phyloP scores from a whole-genome alignment of 2,888 invertebrate species.

The Steinernema carpocapsae region DNA sequence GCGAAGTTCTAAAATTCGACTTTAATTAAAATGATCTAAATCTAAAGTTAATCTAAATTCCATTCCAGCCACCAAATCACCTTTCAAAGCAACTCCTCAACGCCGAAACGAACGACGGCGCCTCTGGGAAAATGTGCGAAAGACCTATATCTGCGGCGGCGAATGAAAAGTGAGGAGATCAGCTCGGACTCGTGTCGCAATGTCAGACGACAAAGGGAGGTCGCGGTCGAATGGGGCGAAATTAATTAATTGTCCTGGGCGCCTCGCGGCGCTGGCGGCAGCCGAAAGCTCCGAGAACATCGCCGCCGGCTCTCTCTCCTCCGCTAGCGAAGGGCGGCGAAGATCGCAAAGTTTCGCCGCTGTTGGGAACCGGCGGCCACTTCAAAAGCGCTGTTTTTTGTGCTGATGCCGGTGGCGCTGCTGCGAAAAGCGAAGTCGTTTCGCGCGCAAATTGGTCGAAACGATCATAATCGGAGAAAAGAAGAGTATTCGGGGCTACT shows the following conservation, averaged over 20 bases:
- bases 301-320: background rate
- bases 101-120: background rate
- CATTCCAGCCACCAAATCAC: too few species aligned
- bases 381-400: constrained; percentile 27
- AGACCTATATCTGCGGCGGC: background rate
- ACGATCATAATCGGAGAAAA: constrained; percentile 31
- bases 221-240: constrained; percentile 33
- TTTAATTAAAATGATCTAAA: too few species aligned
- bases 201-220: constrained; percentile 23
- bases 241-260: constrained; percentile 27
- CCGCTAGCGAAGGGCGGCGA: too few species aligned
- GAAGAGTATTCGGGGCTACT: too few species aligned
- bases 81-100: too few species aligned
- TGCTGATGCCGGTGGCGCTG: background rate
- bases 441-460: constrained; percentile 33
- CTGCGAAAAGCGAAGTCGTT: constrained; percentile 28
- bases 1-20: too few species aligned
- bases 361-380: constrained; percentile 15
- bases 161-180: background rate
- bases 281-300: constrained; percentile 15
- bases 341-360: constrained; percentile 29
- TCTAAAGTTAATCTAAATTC: too few species aligned
- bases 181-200: constrained; percentile 9
- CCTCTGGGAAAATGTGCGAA: background rate
- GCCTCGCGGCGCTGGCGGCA: constrained; percentile 11